Evolutionary conservation across 2,797 vertebrate species (phyloP).

Genomic region (Sparus aurata): DNA sequence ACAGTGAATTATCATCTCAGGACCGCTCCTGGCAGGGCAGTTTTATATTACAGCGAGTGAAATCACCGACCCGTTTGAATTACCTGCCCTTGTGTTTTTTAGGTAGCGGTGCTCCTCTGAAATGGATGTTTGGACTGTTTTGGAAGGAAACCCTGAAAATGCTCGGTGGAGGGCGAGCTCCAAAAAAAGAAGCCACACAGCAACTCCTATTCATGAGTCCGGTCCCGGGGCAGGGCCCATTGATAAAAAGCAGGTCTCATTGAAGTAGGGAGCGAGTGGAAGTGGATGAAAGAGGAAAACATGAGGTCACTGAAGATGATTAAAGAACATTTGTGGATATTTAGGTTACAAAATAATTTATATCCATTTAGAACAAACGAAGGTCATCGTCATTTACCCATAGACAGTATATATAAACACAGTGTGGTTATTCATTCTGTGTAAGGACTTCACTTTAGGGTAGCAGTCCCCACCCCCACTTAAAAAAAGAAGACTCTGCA

Average conservation of each 20-base stretch:
- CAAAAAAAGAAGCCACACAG: slow-evolving; percentile 41
- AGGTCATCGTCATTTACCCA: slow-evolving; percentile 2
- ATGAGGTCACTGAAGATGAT: slow-evolving; percentile 57
- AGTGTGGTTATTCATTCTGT: not conserved
- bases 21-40: not conserved
- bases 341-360: slow-evolving; percentile 27
- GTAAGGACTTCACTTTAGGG: not conserved
- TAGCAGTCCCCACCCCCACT: not conserved
- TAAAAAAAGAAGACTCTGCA: slow-evolving; percentile 2
- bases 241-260: slow-evolving; percentile 68
- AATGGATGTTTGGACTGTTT: slow-evolving; percentile 38
- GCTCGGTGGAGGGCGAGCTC: slow-evolving; percentile 21
- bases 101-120: slow-evolving; percentile 24
- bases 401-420: not conserved
- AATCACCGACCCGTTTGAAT: slow-evolving; percentile 37
- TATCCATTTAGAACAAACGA: slow-evolving; percentile 45
- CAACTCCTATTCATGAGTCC: slow-evolving; percentile 63
- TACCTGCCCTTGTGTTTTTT: slow-evolving; percentile 39
- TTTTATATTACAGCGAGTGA: slow-evolving; percentile 35
- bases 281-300: slow-evolving; percentile 48
- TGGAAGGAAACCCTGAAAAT: slow-evolving; percentile 53
- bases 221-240: slow-evolving; percentile 50
- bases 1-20: slow-evolving; percentile 19
- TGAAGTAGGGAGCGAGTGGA: slow-evolving; percentile 44
- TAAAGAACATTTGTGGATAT: slow-evolving; percentile 20